Evolutionary conservation across 2,113 vertebrate species (phyloP).

Genomic region (Theristicus caerulescens): DNA sequence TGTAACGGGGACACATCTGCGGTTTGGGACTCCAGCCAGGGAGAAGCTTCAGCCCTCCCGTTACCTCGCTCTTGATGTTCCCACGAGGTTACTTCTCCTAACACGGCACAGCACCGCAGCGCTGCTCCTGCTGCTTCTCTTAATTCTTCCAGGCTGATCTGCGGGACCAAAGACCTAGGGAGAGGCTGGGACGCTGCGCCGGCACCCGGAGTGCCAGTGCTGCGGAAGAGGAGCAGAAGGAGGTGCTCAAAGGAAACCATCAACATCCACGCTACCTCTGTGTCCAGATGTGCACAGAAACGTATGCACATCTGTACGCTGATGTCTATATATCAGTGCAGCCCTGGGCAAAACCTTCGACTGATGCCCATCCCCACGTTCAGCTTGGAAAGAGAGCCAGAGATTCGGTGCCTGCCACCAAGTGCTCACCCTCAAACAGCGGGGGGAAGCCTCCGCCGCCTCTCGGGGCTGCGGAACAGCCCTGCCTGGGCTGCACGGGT

Average conservation of each 20-base stretch:
- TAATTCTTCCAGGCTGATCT: background rate
- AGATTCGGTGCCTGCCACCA: background rate
- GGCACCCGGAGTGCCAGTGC: background rate
- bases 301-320: accelerated
- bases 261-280: no score
- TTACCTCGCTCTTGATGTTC: background rate
- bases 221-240: background rate
- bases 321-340: background rate
- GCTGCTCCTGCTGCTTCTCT: background rate
- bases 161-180: background rate
- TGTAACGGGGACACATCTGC: background rate
- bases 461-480: background rate
- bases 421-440: background rate
- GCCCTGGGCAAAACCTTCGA: no score
- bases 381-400: background rate
- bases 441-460: background rate
- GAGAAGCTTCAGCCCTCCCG: background rate
- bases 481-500: background rate
- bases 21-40: background rate
- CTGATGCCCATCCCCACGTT: no score
- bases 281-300: background rate
- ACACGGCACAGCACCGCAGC: background rate
- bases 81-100: background rate
- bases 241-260: background rate
- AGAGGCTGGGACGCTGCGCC: background rate